Conservation (phyloP, 2,797 vertebrate genomes). For the Liasis olivaceus region DNA sequence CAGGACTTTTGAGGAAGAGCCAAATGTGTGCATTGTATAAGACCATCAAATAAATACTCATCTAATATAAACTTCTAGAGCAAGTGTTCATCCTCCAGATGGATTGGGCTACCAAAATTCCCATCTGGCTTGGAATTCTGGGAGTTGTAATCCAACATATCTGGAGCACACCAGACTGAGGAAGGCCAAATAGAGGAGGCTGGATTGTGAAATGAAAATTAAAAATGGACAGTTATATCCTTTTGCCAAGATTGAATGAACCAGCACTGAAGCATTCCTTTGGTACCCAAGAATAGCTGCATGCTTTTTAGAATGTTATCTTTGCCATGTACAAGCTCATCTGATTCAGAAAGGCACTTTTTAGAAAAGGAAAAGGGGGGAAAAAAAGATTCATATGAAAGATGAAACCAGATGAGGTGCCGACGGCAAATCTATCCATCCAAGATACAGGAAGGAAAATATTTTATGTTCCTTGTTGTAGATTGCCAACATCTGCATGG, state of each 20-base stretch:
- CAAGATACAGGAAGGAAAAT: constrained; percentile 8
- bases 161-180: background rate
- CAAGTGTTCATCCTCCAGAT: background rate
- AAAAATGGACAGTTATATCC: background rate
- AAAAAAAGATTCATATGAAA: background rate
- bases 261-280: accelerated
- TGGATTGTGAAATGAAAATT: background rate
- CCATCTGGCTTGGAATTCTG: background rate
- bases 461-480: constrained; percentile 47
- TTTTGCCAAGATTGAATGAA: background rate
- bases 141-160: background rate
- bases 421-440: constrained; percentile 14
- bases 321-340: accelerated
- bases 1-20: background rate
- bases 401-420: background rate
- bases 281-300: background rate
- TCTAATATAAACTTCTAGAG: background rate
- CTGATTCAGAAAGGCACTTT: background rate
- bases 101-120: background rate
- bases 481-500: constrained; percentile 73
- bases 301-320: background rate
- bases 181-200: background rate
- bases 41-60: background rate
- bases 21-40: background rate
- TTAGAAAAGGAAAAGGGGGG: background rate